A percentile compares a stretch with the other conserved stretches of the same genome.
These are phyloP conservation scores for Cremastinae sp. DNA, from an alignment of 2,888 invertebrate genomes.

Conservation along the genomic window DNA sequence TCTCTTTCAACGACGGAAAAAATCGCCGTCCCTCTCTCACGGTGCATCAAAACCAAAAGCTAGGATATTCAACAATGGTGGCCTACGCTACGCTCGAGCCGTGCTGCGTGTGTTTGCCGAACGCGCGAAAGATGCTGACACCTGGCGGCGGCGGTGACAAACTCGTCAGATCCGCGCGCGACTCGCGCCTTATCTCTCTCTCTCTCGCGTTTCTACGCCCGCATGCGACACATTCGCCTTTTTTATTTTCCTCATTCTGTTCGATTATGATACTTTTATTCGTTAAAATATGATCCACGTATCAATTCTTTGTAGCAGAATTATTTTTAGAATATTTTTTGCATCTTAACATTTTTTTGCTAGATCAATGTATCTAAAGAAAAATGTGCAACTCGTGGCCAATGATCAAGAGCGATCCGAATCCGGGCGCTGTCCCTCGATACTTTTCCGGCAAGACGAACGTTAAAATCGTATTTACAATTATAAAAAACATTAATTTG, in stretches of 20 bases:
- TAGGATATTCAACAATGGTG: conserved; percentile 78
- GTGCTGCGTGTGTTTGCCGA: conserved; percentile 61
- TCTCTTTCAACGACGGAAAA: conserved; percentile 58
- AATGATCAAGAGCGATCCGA: conserved; percentile 50
- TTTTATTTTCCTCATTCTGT: conserved; percentile 2
- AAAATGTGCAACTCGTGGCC: conserved; percentile 57
- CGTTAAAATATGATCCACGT: background rate
- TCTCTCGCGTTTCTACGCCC: conserved; percentile 12
- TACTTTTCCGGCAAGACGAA: background rate
- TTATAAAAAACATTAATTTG: background rate
- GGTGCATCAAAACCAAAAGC: conserved; percentile 75
- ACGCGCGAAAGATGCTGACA: conserved; percentile 70
- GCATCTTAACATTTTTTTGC: background rate
- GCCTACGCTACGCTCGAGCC: conserved; percentile 69
- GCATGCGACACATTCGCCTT: conserved; percentile 4
- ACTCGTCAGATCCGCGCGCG: conserved; percentile 29
- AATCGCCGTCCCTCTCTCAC: conserved; percentile 72
- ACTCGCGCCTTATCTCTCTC: conserved; percentile 24
- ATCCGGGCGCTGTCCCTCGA: conserved; percentile 37
- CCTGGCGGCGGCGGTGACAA: conserved; percentile 73
- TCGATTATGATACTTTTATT: background rate
- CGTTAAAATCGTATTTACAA: background rate
- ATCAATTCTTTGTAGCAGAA: too few relatives aligned
- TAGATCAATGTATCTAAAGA: conserved; percentile 3
- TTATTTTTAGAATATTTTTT: background rate